Conservation (phyloP, 2,888 invertebrate genomes). For the Eupithecia insigniata region DNA sequence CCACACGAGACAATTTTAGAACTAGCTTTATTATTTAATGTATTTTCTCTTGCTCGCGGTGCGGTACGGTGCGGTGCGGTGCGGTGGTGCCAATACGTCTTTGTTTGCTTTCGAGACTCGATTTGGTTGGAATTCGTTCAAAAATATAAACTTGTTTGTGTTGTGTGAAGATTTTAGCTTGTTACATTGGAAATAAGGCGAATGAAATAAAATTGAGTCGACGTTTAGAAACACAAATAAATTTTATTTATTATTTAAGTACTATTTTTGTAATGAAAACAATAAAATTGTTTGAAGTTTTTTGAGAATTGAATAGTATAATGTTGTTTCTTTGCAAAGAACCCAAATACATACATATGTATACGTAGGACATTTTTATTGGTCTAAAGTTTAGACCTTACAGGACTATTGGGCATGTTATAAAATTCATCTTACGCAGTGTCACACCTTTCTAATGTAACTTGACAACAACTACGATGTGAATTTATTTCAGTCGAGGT, state of each 20-base stretch:
- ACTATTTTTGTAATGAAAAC: neutral
- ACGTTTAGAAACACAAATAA: neutral
- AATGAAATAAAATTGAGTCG: constrained; percentile 5
- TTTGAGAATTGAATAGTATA: neutral
- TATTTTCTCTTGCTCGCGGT: constrained; percentile 28
- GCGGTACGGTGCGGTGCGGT: too few relatives aligned
- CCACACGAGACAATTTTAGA: constrained; percentile 53
- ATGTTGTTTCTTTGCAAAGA: neutral
- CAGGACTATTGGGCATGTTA: too few relatives aligned
- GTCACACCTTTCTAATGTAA: neutral
- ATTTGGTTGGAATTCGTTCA: constrained; percentile 39
- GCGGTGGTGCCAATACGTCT: constrained; percentile 33
- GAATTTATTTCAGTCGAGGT: neutral
- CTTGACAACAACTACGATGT: neutral
- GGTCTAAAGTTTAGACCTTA: too few relatives aligned
- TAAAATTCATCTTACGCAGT: too few relatives aligned
- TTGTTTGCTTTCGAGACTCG: constrained; percentile 38
- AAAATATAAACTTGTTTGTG: constrained; percentile 36
- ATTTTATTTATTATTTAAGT: neutral
- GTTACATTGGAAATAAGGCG: constrained; percentile 1
- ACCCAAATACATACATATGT: too few relatives aligned
- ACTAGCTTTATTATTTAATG: constrained; percentile 46
- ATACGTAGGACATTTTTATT: too few relatives aligned
- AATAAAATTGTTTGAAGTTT: neutral
- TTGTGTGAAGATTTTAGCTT: constrained; percentile 25